These are phyloP conservation scores for Aradophagus sp. DNA, from an alignment of 1,140 invertebrate genomes.

Conservation along the genomic window DNA sequence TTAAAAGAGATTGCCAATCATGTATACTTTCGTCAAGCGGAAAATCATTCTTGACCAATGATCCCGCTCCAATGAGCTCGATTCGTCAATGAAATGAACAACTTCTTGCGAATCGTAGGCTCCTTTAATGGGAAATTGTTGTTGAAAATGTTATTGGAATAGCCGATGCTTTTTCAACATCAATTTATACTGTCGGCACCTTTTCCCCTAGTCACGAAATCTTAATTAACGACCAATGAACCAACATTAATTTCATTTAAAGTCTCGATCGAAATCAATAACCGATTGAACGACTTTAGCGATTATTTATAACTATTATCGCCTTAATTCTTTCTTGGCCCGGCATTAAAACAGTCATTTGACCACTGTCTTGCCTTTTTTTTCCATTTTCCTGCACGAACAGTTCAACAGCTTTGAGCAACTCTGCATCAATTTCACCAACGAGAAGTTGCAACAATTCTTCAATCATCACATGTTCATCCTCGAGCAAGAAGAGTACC, in stretches of 20 bases:
- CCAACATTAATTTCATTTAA: conserved; percentile 34
- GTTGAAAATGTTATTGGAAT: background rate
- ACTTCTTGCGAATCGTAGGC: conserved; percentile 10
- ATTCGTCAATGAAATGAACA: conserved; percentile 9
- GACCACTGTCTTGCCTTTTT: conserved; percentile 70
- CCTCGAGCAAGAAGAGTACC: conserved; percentile 97
- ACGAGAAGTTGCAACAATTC: conserved; percentile 97
- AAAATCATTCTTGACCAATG: conserved; percentile 48
- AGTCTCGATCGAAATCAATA: conserved; percentile 19
- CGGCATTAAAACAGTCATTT: conserved; percentile 56
- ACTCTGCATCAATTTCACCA: conserved; percentile 85
- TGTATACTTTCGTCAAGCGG: conserved; percentile 13
- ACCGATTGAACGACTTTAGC: conserved; percentile 33
- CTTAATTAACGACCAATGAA: conserved; percentile 31
- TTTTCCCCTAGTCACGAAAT: conserved; percentile 11
- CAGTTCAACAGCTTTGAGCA: conserved; percentile 76
- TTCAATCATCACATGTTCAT: conserved; percentile 99
- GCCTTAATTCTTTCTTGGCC: conserved; percentile 36
- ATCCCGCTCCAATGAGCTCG: conserved; percentile 18
- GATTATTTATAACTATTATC: conserved; percentile 23
- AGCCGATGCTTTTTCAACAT: too few relatives aligned
- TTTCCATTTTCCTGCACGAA: conserved; percentile 65
- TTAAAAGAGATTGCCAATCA: conserved; percentile 22
- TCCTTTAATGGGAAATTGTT: too few relatives aligned
- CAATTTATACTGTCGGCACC: background rate